Evolutionary conservation across 1,140 invertebrate species (phyloP), one percentile per base, ranked within the genome.

Genomic region (Pseudomyrmex cubaensis): DNA sequence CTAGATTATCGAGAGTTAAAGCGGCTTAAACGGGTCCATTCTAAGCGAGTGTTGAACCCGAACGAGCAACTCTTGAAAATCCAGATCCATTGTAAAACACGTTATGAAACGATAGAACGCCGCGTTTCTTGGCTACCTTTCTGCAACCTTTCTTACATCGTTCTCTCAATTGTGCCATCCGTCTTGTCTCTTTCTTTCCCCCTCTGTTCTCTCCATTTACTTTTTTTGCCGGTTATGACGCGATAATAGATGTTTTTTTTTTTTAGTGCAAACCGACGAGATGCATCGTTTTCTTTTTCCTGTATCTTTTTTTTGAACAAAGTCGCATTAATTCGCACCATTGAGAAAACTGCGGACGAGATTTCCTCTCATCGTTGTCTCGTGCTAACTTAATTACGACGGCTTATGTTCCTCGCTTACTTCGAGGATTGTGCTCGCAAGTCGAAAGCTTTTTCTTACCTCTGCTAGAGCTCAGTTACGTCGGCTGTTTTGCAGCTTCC

Each of bases 1-100:
- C 54, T n/a, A 73, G 82, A 57, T 87, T 87, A 84, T 87, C 64
- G 82, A 25, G 74, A 87, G 80, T 87, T 87, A 74, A 87, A 87
- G 67, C 63, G 44, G 82, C 74, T 80, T 78, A 80, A 87, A 87
- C 85, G 73, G 57, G 48, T 83, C 61, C 52, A 67, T 52, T 84
- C 20, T 12, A 61, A 80, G 50, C 63, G 35, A 69, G 17, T 70
- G 22, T 35, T 54, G 61, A 86, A 83, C 46, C 48, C 15, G 17
- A 63, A 50, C 50, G 25, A 70, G 35, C n/a, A 63, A 17, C 25
- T 46, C 57, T 86, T 35, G 69, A 70, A 82, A 86, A 86, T 85
- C 54, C 35, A 12, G 57, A 48, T 46, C n/a, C 61, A 52, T 73
- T 48, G 72, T 52, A 83, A 67, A 59, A 77, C 64, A 56, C 66